Evolutionary conservation across 2,797 vertebrate genomes (phyloP).

Genomic region (Phoxinus dragarum): DNA sequence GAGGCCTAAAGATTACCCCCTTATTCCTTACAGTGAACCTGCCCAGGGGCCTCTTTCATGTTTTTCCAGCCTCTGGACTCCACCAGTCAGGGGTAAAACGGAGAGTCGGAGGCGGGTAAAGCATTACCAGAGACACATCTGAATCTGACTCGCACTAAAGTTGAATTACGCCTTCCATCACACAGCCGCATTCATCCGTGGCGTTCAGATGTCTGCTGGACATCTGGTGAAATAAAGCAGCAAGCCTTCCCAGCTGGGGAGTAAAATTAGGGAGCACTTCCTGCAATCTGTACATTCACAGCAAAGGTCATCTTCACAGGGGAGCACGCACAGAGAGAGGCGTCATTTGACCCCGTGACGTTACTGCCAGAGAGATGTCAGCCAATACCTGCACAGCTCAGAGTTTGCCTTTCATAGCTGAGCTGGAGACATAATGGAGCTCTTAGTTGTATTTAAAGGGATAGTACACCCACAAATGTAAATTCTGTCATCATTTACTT

Average conservation of each 20-base stretch:
- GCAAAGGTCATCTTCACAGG: slow-evolving; percentile 60
- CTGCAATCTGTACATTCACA: slow-evolving; percentile 57
- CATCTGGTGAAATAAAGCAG: slow-evolving; percentile 65
- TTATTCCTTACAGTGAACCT: slow-evolving; percentile 27
- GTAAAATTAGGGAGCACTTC: slow-evolving; percentile 63
- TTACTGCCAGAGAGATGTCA: slow-evolving; percentile 44
- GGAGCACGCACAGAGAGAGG: slow-evolving; percentile 50
- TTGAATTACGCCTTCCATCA: slow-evolving; percentile 63
- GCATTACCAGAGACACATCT: slow-evolving; percentile 60
- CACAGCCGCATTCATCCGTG: slow-evolving; percentile 59
- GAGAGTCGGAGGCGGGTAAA: slow-evolving; percentile 52
- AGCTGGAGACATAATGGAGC: slow-evolving; percentile 4
- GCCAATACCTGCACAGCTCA: slow-evolving; percentile 48
- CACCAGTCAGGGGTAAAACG: slow-evolving; percentile 35
- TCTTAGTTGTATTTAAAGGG: slow-evolving; percentile 13
- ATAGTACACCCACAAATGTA: neutral
- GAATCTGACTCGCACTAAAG: slow-evolving; percentile 60
- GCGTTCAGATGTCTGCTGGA: slow-evolving; percentile 61
- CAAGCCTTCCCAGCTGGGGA: slow-evolving; percentile 54
- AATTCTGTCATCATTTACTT: neutral
- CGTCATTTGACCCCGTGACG: slow-evolving; percentile 55
- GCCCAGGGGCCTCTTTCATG: slow-evolving; percentile 37
- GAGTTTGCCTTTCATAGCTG: neutral
- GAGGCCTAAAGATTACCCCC: slow-evolving; percentile 26
- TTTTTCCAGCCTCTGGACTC: slow-evolving; percentile 47